These are phyloP conservation scores for Ceriagrion tenellum DNA, from an alignment of 2,888 invertebrate species.

Conservation along the genomic window DNA sequence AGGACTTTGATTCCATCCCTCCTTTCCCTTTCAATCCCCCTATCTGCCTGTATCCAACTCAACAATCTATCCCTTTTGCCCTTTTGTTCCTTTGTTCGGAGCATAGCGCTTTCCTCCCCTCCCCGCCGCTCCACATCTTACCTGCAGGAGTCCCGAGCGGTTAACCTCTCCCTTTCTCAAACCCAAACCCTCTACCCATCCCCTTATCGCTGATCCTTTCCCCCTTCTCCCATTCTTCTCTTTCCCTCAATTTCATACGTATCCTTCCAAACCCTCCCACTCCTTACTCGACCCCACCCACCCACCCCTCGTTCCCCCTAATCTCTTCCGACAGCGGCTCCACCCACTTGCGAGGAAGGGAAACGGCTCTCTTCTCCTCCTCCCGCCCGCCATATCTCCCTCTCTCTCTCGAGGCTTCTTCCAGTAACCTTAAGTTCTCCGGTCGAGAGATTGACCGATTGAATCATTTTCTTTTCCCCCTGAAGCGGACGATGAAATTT, in stretches of 20 bases:
- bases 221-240: background rate
- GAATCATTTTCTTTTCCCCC: slow-evolving; percentile 11
- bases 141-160: background rate
- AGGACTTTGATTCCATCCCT: background rate
- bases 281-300: background rate
- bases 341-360: background rate
- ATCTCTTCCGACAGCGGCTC: background rate
- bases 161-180: slow-evolving; percentile 16
- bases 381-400: no score
- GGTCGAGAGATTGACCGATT: background rate
- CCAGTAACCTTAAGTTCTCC: background rate
- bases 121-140: background rate
- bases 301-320: background rate
- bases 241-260: slow-evolving; percentile 25
- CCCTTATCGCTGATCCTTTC: background rate
- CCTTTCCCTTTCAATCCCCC: background rate
- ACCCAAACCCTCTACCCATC: background rate
- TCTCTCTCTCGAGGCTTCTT: background rate
- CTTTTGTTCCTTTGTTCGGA: slow-evolving; percentile 24
- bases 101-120: background rate
- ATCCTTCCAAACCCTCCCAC: background rate
- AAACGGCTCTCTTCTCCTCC: background rate
- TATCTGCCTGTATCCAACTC: background rate
- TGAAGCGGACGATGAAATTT: background rate
- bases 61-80: slow-evolving; percentile 30